Conservation (phyloP, 1,140 invertebrate species). For the Trichoplusia ni region DNA sequence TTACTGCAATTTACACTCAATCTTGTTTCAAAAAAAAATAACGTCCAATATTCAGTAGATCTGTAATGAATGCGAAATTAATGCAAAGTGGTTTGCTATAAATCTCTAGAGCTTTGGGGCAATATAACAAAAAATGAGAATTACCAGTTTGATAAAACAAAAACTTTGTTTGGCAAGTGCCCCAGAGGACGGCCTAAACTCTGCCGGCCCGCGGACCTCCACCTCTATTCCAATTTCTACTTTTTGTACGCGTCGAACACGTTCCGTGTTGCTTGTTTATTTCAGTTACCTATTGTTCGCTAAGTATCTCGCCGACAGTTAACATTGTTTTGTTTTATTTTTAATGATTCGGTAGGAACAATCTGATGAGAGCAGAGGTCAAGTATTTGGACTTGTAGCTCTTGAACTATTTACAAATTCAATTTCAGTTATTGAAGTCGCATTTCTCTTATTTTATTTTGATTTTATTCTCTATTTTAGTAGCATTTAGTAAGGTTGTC, state of each 20-base stretch:
- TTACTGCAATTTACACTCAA: conserved; percentile 47
- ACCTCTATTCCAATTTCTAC: conserved; percentile 42
- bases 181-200: conserved; percentile 49
- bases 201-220: conserved; percentile 27
- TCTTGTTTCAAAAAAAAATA: conserved; percentile 42
- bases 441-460: conserved; percentile 5
- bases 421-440: too few relatives aligned
- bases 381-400: too few relatives aligned
- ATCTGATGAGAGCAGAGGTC: too few relatives aligned
- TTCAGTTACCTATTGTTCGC: conserved; percentile 2
- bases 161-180: conserved; percentile 72
- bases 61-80: conserved; percentile 77
- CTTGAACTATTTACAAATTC: too few relatives aligned
- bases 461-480: not conserved
- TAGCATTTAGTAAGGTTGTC: not conserved
- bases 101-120: conserved; percentile 66
- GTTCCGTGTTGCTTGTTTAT: conserved; percentile 41
- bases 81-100: conserved; percentile 73
- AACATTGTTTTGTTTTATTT: conserved; percentile 10
- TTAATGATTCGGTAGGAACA: conserved; percentile 10
- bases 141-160: conserved; percentile 76
- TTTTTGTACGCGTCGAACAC: conserved; percentile 53
- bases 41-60: conserved; percentile 54
- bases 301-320: not conserved
- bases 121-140: conserved; percentile 77